Conservation (phyloP, 1,140 invertebrate genomes). For the Philopotamus ludificatus region DNA sequence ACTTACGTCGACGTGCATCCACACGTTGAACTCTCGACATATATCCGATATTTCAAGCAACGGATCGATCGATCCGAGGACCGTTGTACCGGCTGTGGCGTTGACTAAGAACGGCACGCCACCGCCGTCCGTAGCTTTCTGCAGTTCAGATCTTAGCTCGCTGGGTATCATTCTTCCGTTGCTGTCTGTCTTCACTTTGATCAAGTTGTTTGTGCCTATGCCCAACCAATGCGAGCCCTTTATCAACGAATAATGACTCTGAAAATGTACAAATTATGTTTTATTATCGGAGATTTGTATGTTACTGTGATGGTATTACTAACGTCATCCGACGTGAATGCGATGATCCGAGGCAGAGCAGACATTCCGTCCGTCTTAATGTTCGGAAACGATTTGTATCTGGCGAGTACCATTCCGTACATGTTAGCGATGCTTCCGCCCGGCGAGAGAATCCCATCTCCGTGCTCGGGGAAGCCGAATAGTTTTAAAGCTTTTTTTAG, state of each 20-base stretch:
- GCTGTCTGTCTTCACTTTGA: conserved; percentile 67
- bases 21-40: conserved; percentile 64
- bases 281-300: not conserved
- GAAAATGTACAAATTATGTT: conserved; percentile 21
- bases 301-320: conserved; percentile 25
- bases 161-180: conserved; percentile 64
- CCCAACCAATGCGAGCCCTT: conserved; percentile 81
- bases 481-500: conserved; percentile 61
- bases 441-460: conserved; percentile 74
- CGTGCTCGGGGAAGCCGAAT: conserved; percentile 63
- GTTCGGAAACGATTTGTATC: conserved; percentile 71
- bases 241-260: conserved; percentile 85
- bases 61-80: conserved; percentile 83
- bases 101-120: conserved; percentile 68
- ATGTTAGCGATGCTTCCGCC: conserved; percentile 88
- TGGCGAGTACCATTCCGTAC: conserved; percentile 73
- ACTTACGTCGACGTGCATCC: conserved; percentile 85
- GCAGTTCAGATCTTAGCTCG: conserved; percentile 60
- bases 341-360: conserved; percentile 59
- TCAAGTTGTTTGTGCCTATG: conserved; percentile 73
- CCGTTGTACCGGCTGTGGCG: conserved; percentile 74
- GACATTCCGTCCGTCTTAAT: conserved; percentile 70
- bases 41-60: conserved; percentile 70
- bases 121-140: conserved; percentile 49
- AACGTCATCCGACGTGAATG: conserved; percentile 77